Conservation (phyloP, 2,888 invertebrate genomes). For the Therioaphis trifolii region DNA sequence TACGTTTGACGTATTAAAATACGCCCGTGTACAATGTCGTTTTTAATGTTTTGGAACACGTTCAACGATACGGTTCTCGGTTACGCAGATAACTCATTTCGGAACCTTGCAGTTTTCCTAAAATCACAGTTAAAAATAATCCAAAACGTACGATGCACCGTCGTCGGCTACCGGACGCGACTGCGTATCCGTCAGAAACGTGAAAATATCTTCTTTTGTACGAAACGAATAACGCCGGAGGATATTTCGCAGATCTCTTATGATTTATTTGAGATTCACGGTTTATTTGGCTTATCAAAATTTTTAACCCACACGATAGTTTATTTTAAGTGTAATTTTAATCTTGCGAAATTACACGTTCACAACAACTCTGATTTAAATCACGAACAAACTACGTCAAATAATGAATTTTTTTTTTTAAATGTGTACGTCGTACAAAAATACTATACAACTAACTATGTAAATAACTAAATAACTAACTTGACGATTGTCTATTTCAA, state of each 20-base stretch:
- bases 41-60: background rate
- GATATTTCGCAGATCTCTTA: background rate
- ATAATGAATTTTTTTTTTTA: no score
- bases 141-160: background rate
- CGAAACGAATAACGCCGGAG: background rate
- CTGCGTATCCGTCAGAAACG: background rate
- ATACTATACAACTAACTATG: no score
- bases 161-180: no score
- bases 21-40: no score
- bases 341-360: no score
- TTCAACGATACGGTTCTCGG: background rate
- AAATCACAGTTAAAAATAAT: slow-evolving; percentile 26
- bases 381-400: no score
- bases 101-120: background rate
- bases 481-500: no score
- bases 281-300: background rate
- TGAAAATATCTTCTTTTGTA: background rate
- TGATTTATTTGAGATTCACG: slow-evolving; percentile 21
- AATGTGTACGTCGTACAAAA: no score
- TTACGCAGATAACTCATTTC: background rate
- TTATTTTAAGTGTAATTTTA: background rate
- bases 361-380: no score
- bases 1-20: no score
- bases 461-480: no score
- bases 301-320: background rate